Evolutionary conservation across 2,888 invertebrate species (phyloP).

Genomic region (Apamea monoglypha): DNA sequence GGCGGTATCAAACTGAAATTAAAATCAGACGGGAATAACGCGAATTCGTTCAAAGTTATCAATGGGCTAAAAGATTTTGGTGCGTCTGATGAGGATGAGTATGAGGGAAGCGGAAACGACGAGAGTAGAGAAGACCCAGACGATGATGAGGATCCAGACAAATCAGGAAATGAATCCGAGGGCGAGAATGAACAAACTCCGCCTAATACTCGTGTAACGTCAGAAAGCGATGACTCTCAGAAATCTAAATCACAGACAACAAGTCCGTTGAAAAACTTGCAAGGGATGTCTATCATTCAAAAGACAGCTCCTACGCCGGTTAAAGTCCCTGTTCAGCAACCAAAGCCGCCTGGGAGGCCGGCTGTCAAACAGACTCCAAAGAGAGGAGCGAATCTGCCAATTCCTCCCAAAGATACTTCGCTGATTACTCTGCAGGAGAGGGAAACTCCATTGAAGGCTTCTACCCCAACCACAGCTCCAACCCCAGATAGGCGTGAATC

Average conservation of each 20-base stretch:
- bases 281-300: slow-evolving; percentile 71
- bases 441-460: slow-evolving; percentile 28
- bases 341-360: slow-evolving; percentile 76
- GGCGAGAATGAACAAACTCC: slow-evolving; percentile 68
- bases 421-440: slow-evolving; percentile 56
- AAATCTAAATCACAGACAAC: slow-evolving; percentile 49
- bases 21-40: slow-evolving; percentile 84
- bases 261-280: slow-evolving; percentile 71
- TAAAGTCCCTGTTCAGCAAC: slow-evolving; percentile 65
- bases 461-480: slow-evolving; percentile 29
- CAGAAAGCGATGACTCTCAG: slow-evolving; percentile 75
- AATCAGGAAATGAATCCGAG: slow-evolving; percentile 73
- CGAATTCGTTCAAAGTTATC: slow-evolving; percentile 85
- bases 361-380: slow-evolving; percentile 86
- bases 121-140: slow-evolving; percentile 75
- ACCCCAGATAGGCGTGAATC: slow-evolving; percentile 75
- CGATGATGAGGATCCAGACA: slow-evolving; percentile 73
- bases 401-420: slow-evolving; percentile 69
- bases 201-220: slow-evolving; percentile 63
- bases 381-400: slow-evolving; percentile 77
- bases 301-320: slow-evolving; percentile 68
- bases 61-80: slow-evolving; percentile 87
- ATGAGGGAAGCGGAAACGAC: slow-evolving; percentile 79
- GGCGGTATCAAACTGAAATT: slow-evolving; percentile 88
- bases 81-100: slow-evolving; percentile 84